Percentiles rank a stretch among this genome's conserved stretches.
Evolutionary conservation across 2,797 vertebrate genomes (phyloP).

Genomic region (Gambusia yucatana): DNA sequence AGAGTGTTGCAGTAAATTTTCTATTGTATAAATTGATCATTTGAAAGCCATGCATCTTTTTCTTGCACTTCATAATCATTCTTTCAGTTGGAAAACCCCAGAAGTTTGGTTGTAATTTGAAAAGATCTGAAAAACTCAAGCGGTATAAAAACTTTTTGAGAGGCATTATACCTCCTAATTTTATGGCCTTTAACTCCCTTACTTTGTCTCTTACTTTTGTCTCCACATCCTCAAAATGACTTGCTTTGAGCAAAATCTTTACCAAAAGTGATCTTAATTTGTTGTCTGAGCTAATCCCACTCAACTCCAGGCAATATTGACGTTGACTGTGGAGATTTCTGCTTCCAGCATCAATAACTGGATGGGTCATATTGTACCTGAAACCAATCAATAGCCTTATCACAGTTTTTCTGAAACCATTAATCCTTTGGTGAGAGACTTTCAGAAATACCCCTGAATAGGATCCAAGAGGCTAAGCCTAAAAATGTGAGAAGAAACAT

Average conservation of each 20-base stretch:
- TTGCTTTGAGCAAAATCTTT: not conserved
- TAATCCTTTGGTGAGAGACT: not conserved
- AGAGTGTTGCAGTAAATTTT: not conserved
- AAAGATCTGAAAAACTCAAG: not conserved
- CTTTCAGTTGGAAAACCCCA: not conserved
- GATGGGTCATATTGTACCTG: slow-evolving; percentile 2
- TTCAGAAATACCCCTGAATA: not conserved
- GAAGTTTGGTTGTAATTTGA: not conserved
- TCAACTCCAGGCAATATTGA: not conserved
- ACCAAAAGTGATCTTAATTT: slow-evolving; percentile 2
- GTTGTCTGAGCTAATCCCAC: not conserved
- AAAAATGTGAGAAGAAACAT: not conserved
- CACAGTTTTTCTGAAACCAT: not conserved
- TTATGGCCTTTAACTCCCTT: not conserved
- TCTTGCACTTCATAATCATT: not conserved
- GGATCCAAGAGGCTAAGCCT: not conserved
- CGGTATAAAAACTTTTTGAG: not conserved
- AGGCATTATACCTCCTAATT: not conserved
- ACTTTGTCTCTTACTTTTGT: not conserved
- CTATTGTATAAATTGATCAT: not conserved
- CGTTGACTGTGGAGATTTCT: not conserved
- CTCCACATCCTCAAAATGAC: not conserved
- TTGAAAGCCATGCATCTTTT: not conserved
- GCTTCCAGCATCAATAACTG: slow-evolving; percentile 6
- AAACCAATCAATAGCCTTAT: not conserved